Conservation (phyloP, 2,113 vertebrate genomes). For the Ramphastos sulfuratus region DNA sequence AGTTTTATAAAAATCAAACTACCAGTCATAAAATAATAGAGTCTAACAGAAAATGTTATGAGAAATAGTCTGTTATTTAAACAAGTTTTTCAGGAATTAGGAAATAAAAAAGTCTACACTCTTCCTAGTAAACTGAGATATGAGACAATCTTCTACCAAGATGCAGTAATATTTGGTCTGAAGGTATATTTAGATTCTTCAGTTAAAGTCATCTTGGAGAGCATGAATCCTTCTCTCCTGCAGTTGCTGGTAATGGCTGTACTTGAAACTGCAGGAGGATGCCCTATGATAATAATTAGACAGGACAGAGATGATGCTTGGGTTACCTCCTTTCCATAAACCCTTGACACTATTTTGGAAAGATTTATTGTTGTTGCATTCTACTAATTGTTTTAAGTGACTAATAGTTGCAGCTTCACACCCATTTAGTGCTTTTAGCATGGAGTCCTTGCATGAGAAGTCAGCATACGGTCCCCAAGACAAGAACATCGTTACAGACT, state of each 20-base stretch:
- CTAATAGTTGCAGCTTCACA: not conserved
- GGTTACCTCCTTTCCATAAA: not conserved
- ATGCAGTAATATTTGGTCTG: not conserved
- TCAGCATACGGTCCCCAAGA: not conserved
- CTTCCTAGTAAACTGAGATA: slow-evolving; percentile 46
- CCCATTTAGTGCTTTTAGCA: not conserved
- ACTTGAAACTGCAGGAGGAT: not conserved
- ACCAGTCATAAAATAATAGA: slow-evolving; percentile 56
- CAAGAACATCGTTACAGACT: not conserved
- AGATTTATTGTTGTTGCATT: not conserved
- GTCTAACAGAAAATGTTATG: slow-evolving; percentile 55
- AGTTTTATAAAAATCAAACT: slow-evolving; percentile 58
- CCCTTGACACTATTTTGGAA: not conserved
- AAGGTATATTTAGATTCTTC: slow-evolving; percentile 7
- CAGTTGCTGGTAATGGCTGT: not conserved
- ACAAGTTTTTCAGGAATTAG: slow-evolving; percentile 25
- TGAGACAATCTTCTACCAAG: slow-evolving; percentile 24
- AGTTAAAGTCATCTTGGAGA: not conserved
- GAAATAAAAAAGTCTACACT: not conserved
- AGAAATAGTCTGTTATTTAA: slow-evolving; percentile 59
- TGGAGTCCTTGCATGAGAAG: not conserved
- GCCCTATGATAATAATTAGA: not conserved
- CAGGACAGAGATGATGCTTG: not conserved
- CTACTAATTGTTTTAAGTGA: not conserved
- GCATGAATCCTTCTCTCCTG: not conserved